Base-by-base conservation (phyloP, 2,797 vertebrate species). In the Oreochromis mossambicus region DNA sequence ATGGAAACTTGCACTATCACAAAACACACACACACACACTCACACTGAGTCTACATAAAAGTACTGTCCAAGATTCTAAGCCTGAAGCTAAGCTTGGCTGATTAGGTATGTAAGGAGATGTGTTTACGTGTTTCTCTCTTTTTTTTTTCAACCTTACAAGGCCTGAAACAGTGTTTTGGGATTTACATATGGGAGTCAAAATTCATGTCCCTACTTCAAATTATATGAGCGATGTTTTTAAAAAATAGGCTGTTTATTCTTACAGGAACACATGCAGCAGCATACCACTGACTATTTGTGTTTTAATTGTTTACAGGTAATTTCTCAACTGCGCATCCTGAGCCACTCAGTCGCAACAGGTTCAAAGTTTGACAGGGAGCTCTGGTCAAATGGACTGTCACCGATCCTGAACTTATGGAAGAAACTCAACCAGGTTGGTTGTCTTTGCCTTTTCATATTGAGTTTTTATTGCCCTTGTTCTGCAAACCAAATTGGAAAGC, bases 341-440 rank as follows among this genome's bases (percentile, higher is more conserved):
- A 98, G 97, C 90, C 97, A 97, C 81, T 97, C 97, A 1, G 96
- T 98, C 56, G 97, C 97, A 48, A 96, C 98, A 10, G 98, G 97
- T 76, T 97, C 96, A 88, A 99, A 98, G 95, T 99, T 99, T 80
- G 98, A 99, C 92, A 96, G 98, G 94, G 98, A 99, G 94, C 95
- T 99, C 81, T 99, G 98, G 98, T 98, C 97, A 6, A 97, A 95
- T 85, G 97, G 98, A 63, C 97, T 99, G 77, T 98, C 98, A 79
- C 98, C 98, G 54, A 90, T 99, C 76, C 98, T 99, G 85, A 98
- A 96, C 89, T 94, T 99, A 26, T 99, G 98, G 98, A 99, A 98
- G 95, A 99, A 98, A 91, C 96, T 99, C 84, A 99, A 99, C 89
- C 98, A 99, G 98, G 98, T 99, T 4, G 81, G 88, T 87, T 55